Conservation (phyloP, 2,113 vertebrate genomes). For the Rhombomys opimus region DNA sequence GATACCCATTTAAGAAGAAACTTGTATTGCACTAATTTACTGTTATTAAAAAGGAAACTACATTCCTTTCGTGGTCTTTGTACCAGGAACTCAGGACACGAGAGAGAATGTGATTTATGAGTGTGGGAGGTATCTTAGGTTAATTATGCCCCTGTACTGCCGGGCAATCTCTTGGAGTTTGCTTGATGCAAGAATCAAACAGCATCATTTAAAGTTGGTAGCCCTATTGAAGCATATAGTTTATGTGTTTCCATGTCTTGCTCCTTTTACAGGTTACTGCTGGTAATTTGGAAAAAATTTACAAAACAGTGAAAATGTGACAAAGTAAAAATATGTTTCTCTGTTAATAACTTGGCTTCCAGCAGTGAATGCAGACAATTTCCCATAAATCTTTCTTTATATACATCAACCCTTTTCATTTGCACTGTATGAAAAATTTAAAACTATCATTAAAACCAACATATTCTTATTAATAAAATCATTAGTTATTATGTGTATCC, state of each 20-base stretch:
- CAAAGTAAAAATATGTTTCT: slow-evolving; percentile 42
- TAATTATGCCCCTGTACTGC: slow-evolving; percentile 29
- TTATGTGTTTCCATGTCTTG: slow-evolving; percentile 55
- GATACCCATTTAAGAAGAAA: slow-evolving; percentile 41
- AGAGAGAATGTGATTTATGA: slow-evolving; percentile 12
- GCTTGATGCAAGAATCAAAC: slow-evolving; percentile 15
- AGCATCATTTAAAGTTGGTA: slow-evolving; percentile 70
- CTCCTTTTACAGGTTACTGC: slow-evolving; percentile 71
- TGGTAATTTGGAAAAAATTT: slow-evolving; percentile 63
- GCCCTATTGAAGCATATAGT: slow-evolving; percentile 69
- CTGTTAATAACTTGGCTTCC: slow-evolving; percentile 31
- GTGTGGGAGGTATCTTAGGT: slow-evolving; percentile 45
- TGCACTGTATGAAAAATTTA: slow-evolving; percentile 41
- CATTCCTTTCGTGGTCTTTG: slow-evolving; percentile 44
- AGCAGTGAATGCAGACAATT: not conserved
- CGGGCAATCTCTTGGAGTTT: not conserved
- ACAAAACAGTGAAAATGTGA: slow-evolving; percentile 46
- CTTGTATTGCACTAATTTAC: slow-evolving; percentile 1
- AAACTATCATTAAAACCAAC: not conserved
- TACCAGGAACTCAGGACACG: not conserved
- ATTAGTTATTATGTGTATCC: slow-evolving; percentile 1
- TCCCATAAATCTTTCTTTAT: slow-evolving; percentile 52
- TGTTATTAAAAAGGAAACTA: slow-evolving; percentile 13
- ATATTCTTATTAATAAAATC: not conserved
- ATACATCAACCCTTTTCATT: not conserved